These are phyloP conservation scores for Heliocidaris tuberculata DNA, from an alignment of 35 echinoderm and acorn worm species.

Conservation along the genomic window DNA sequence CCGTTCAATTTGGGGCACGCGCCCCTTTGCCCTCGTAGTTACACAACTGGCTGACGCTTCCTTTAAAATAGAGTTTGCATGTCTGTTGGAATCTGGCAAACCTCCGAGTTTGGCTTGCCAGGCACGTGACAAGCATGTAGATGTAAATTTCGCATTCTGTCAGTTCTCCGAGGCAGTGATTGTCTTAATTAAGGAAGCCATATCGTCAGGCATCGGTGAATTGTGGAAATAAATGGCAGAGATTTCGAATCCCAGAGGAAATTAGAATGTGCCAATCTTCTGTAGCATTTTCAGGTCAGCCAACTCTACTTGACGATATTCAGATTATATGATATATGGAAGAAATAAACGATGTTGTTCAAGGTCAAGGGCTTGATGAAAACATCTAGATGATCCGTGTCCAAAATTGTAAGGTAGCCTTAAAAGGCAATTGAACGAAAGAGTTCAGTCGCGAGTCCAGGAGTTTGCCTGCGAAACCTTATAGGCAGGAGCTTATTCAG, in stretches of 20 bases:
- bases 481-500: no score
- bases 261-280: neutral
- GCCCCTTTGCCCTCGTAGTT: no score
- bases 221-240: neutral
- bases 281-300: neutral
- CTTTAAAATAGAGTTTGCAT: no score
- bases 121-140: neutral
- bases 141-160: neutral
- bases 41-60: no score
- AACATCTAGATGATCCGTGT: neutral
- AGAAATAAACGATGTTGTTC: neutral
- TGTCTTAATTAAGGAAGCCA: neutral
- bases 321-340: neutral
- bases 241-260: neutral
- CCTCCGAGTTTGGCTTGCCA: no score
- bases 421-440: neutral
- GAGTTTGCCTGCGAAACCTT: no score
- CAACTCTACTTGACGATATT: neutral
- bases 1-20: no score
- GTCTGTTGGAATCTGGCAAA: no score
- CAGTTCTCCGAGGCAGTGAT: neutral
- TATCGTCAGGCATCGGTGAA: neutral
- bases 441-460: no score
- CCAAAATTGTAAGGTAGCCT: neutral
- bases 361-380: neutral